Base-by-base conservation (phyloP, 2,888 invertebrate genomes). In the Schizotus pectinicornis region DNA sequence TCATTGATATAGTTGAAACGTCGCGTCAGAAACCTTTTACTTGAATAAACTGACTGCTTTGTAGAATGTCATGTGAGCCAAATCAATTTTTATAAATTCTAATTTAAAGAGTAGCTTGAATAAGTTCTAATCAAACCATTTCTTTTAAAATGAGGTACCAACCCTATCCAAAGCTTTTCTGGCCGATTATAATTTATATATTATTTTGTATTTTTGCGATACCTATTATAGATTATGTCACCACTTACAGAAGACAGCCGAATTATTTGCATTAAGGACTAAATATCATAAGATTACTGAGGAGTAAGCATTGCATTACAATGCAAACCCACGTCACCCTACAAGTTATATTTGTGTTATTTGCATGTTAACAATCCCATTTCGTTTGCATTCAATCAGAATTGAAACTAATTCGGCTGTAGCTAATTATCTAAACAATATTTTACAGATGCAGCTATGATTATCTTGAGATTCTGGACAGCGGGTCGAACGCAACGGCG, bases 381-480 rank as follows among this genome's bases (percentile, higher is more conserved):
- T n/a, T n/a, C n/a, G n/a, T n/a, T n/a, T n/a, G n/a, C n/a, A n/a
- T n/a, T n/a, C n/a, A n/a, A n/a, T n/a, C n/a, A n/a, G n/a, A n/a
- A n/a, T n/a, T n/a, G n/a, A n/a, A n/a, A n/a, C n/a, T n/a, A n/a
- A n/a, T n/a, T n/a, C n/a, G n/a, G n/a, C n/a, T n/a, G n/a, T n/a
- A n/a, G n/a, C n/a, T n/a, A n/a, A n/a, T n/a, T n/a, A n/a, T n/a
- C n/a, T 35, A 32, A 33, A 37, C 11, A 59, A 73, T 8, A 31
- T 61, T 61, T 32, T 78, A 22, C 83, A 92, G 92, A 62, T 93
- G 92, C 82, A 86, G 87, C 69, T 92, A 91, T 79, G 92, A 92
- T 77, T 91, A 85, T 75, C 74, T 92, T 71, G 88, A 90, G 79
- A 85, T 91, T 65, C 80, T 83, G 46, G 89, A 87, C 65, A 50